These are phyloP conservation scores for Protula sp. DNA, from an alignment of 2,888 invertebrate species.

Conservation along the genomic window DNA sequence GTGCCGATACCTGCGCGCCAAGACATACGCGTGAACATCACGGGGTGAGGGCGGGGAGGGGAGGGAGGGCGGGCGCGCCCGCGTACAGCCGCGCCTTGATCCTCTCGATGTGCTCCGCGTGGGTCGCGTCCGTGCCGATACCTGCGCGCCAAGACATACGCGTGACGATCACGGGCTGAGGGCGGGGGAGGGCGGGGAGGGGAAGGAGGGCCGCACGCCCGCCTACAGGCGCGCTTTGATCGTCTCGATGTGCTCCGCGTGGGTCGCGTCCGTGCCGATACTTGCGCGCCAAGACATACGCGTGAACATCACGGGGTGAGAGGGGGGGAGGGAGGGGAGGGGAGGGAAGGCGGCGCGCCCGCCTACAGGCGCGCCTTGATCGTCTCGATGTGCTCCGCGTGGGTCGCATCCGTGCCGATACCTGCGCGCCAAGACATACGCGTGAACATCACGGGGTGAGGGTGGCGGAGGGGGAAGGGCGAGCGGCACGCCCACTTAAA, in stretches of 20 bases:
- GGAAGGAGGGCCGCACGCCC: slow-evolving; percentile 63
- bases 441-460: not conserved
- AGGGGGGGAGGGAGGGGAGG: too few species aligned
- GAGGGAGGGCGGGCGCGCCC: too few species aligned
- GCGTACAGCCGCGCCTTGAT: slow-evolving; percentile 87
- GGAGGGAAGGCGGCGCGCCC: slow-evolving; percentile 63
- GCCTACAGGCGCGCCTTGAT: slow-evolving; percentile 87
- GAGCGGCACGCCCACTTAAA: slow-evolving; percentile 73
- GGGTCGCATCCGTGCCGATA: slow-evolving; percentile 92
- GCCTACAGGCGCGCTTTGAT: slow-evolving; percentile 87
- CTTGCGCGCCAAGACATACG: slow-evolving; percentile 51
- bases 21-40: not conserved
- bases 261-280: slow-evolving; percentile 92
- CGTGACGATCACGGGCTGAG: not conserved
- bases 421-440: slow-evolving; percentile 50
- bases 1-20: slow-evolving; percentile 62
- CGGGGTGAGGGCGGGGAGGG: too few species aligned
- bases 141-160: slow-evolving; percentile 58
- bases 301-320: not conserved
- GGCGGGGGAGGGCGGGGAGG: too few species aligned
- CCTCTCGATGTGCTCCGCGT: slow-evolving; percentile 98
- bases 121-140: slow-evolving; percentile 92
- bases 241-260: slow-evolving; percentile 98
- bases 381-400: slow-evolving; percentile 98
- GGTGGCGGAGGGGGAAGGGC: too few species aligned